These are phyloP conservation scores for Acanthacorydalis orientalis DNA, from an alignment of 2,888 invertebrate genomes.

Conservation along the genomic window DNA sequence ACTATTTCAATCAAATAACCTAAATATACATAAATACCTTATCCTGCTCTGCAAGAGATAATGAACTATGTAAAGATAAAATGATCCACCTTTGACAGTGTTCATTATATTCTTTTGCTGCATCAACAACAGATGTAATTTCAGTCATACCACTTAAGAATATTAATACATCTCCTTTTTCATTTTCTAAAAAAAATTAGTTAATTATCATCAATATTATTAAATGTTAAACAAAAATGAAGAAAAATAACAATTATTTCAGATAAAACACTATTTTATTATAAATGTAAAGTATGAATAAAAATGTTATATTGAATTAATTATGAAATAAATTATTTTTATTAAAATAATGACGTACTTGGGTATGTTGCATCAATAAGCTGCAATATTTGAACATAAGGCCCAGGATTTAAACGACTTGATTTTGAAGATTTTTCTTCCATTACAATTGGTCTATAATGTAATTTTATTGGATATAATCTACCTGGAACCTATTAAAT, in stretches of 20 bases:
- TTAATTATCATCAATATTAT: too few relatives aligned
- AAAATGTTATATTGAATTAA: too few relatives aligned
- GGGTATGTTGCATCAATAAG: slow-evolving; percentile 82
- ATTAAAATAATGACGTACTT: slow-evolving; percentile 32
- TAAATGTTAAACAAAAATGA: too few relatives aligned
- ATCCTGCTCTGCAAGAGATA: slow-evolving; percentile 90
- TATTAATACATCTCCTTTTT: slow-evolving; percentile 86
- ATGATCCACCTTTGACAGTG: slow-evolving; percentile 81
- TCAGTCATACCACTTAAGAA: slow-evolving; percentile 92
- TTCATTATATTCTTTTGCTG: slow-evolving; percentile 63
- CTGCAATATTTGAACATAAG: slow-evolving; percentile 83
- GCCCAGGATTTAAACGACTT: slow-evolving; percentile 76
- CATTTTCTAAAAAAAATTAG: slow-evolving; percentile 36
- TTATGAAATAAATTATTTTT: too few relatives aligned
- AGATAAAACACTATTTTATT: too few relatives aligned
- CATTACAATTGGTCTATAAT: slow-evolving; percentile 58
- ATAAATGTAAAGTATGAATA: too few relatives aligned
- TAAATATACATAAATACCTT: slow-evolving; percentile 39
- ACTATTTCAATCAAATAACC: neutral
- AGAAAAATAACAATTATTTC: too few relatives aligned
- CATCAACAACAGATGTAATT: slow-evolving; percentile 74
- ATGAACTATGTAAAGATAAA: slow-evolving; percentile 77
- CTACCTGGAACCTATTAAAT: slow-evolving; percentile 72
- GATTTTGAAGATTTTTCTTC: slow-evolving; percentile 42
- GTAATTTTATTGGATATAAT: slow-evolving; percentile 78